These are phyloP conservation scores for Pheosia tremula DNA, from an alignment of 2,888 invertebrate genomes.

Conservation along the genomic window DNA sequence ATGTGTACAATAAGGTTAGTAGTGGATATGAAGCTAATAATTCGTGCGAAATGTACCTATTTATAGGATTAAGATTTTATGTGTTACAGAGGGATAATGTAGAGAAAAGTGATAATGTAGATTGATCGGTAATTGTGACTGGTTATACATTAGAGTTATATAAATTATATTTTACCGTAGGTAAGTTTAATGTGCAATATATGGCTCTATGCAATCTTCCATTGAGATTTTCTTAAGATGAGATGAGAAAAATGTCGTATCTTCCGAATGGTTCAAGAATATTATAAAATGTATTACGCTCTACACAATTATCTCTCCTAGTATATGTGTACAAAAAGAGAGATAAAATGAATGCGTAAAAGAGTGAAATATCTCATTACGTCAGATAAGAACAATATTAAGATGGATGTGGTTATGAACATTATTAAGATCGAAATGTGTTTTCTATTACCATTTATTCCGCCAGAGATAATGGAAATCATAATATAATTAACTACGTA, in stretches of 20 bases:
- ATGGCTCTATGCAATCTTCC: background rate
- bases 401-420: constrained; percentile 4
- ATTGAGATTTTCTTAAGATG: background rate
- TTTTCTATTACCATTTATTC: background rate
- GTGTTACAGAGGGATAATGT: constrained; percentile 44
- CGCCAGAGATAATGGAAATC: background rate
- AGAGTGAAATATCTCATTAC: constrained; percentile 16
- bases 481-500: too few species aligned
- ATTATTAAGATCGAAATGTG: background rate
- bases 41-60: constrained; percentile 41
- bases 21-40: constrained; percentile 53
- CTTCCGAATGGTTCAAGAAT: background rate
- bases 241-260: constrained; percentile 14
- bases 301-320: background rate
- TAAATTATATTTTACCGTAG: constrained; percentile 29
- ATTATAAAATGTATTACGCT: background rate
- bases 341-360: constrained; percentile 3
- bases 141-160: constrained; percentile 51
- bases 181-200: constrained; percentile 8
- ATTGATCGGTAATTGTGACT: constrained; percentile 55
- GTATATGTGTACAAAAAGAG: background rate
- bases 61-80: constrained; percentile 40
- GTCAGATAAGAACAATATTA: constrained; percentile 16
- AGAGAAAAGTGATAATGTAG: constrained; percentile 53
- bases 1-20: constrained; percentile 29